Evolutionary conservation across 2,113 vertebrate genomes (phyloP), one percentile per base, ranked within the genome.

Genomic region (Protobothrops flavoviridis): DNA sequence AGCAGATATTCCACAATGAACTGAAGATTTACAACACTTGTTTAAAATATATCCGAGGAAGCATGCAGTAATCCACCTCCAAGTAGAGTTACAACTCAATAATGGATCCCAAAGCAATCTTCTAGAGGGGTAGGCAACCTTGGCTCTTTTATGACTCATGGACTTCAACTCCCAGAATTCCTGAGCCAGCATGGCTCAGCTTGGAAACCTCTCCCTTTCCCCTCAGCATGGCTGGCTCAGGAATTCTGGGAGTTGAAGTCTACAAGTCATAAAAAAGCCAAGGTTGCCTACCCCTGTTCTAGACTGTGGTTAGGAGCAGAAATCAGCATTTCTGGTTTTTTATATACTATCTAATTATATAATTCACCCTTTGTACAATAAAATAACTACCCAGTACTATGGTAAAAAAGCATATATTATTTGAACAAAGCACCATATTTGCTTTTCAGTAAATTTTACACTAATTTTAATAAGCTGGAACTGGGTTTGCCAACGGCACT

Each of bases 251-350:
- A 48, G 45, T 48, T 48, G 45, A 48, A 48, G 45, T 48, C 45
- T 1, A 56, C 55, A 5, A 56, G 55, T 56, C 55, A 21, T 56
- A 56, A 56, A 56, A 20, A 1, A 21, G 55, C 55, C 20, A 56
- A 56, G 55, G 1, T 56, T 56, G 17, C 0, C 20, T 4, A 56
- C 55, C 20, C 20, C 55, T 20, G 5, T 3, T 43, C 90, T 91
- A 29, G 61, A 81, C 21, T 43, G 33, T 50, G 92, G 53, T 89
- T 85, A 33, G 39, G 92, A 94, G 52, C 24, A 85, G 91, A 81
- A 9, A n/a, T 20, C 21, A 61, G 26, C 24, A 64, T 33, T 64
- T 61, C 13, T 57, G 24, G 15, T 26, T 15, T 24, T 45, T 45
- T 90, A 43, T 26, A 21, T 0, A 3, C 43, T 81, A 81, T 39